These are phyloP conservation scores for Theonella swinhoei DNA, from an alignment of 37 sponge, comb jelly and placozoan species.

Conservation along the genomic window DNA sequence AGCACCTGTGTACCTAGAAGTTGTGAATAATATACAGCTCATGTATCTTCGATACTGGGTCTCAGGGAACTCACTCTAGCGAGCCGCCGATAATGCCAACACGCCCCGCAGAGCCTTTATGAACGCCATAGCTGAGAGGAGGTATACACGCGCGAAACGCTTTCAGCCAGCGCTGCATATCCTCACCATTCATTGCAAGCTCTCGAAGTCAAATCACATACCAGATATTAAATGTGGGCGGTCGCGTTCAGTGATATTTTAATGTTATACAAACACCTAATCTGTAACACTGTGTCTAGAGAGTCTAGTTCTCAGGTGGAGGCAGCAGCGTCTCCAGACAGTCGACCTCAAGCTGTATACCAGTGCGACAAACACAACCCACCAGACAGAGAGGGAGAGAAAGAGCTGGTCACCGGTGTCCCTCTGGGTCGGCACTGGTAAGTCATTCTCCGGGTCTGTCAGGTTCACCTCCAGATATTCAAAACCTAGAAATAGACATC, in stretches of 20 bases:
- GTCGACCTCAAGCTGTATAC: conserved; percentile 20
- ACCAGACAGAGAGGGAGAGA: conserved; percentile 23
- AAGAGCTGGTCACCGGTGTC: neutral
- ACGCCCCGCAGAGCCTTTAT: conserved; percentile 83
- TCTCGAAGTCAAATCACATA: no score
- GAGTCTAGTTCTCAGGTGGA: neutral
- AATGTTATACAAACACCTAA: no score
- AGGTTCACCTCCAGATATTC: neutral
- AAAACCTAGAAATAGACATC: neutral
- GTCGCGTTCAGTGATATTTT: no score
- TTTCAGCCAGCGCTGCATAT: neutral
- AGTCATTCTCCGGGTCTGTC: conserved; percentile 25
- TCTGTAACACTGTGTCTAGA: neutral
- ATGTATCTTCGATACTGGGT: no score
- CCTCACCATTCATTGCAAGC: neutral
- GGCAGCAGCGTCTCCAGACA: neutral
- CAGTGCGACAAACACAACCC: conserved; percentile 45
- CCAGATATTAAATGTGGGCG: no score
- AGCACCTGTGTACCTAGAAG: conserved; percentile 88
- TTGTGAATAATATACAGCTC: neutral
- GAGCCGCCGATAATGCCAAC: conserved; percentile 87
- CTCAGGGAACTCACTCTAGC: conserved; percentile 57
- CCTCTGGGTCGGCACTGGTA: conserved; percentile 40
- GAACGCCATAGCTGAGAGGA: conserved; percentile 14
- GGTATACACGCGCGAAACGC: conserved; percentile 17